phyloP scores from a whole-genome alignment of 2,888 invertebrate species.

The Bimastos eiseni region DNA sequence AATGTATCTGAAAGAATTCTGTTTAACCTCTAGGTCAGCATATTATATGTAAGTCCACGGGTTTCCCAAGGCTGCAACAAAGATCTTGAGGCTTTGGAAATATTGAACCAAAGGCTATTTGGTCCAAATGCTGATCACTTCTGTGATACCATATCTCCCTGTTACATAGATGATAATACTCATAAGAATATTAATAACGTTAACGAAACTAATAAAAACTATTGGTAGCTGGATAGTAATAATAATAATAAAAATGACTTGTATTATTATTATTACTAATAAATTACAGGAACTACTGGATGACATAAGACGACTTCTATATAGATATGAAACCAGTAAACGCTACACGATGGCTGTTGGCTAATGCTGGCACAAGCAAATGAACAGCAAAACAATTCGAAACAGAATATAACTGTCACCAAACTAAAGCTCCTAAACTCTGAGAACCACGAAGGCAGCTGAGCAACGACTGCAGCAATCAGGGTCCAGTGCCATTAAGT shows the following conservation, averaged over 20 bases:
- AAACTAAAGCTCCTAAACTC: not conserved
- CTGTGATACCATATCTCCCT: not conserved
- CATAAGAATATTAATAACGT: not conserved
- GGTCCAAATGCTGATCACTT: not conserved
- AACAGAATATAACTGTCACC: constrained; percentile 18
- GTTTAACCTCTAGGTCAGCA: not conserved
- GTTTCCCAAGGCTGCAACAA: not conserved
- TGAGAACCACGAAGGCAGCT: not conserved
- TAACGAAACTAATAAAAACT: not conserved
- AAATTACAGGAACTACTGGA: not conserved
- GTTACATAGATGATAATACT: not conserved
- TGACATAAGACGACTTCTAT: not conserved
- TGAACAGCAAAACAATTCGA: constrained; percentile 15
- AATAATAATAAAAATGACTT: not conserved
- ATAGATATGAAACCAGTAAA: not conserved
- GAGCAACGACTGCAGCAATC: not conserved
- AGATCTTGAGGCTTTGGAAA: not conserved
- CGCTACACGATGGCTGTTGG: not conserved
- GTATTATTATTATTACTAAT: constrained; percentile 13
- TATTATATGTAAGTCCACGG: not conserved
- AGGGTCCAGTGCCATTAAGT: not conserved
- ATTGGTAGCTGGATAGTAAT: not conserved
- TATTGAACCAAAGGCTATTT: not conserved
- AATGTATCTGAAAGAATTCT: not conserved
- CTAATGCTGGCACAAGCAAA: not conserved